Evolutionary conservation across 2,888 invertebrate species (phyloP), one percentile per base, ranked within the genome.

Genomic region (Lymantria monacha): DNA sequence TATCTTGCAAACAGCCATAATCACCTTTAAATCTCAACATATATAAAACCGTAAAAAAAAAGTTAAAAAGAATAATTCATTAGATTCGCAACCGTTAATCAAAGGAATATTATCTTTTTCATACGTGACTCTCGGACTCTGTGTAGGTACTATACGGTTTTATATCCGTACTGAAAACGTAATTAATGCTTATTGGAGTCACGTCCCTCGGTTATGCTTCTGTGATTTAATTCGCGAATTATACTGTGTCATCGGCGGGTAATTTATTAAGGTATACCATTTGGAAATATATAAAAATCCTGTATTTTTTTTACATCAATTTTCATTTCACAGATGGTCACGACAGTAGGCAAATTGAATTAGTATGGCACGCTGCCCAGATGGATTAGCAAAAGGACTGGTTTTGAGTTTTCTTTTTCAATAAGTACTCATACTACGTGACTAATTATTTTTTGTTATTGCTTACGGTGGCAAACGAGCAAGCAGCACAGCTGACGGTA

Each of bases 141-240:
- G 66, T 2, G 22, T 22, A 22, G 22, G 22, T 69, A 65, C 62
- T 61, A 57, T 44, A 45, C 44, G 36, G 36, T 63, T 52, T 41
- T 63, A 67, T 66, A 70, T 63, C 60, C 46, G 60, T 62, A 63
- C 64, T 69, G 66, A 63, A 73, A 72, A 59, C 45, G 67, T 73
- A 76, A 79, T 81, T 80, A 79, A 78, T 72, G 72, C 64, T 68
- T 69, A 75, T 77, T 74, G 70, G 65, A 67, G 69, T 69, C 72
- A 72, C 74, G 74, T 64, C 50, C 63, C 46, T 42, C 42, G 50
- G 57, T 45, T 44, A 37, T 42, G 51, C 48, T 46, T 38, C 52
- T 49, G 47, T 51, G 58, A 58, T 70, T 61, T 57, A 64, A 67
- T 64, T 59, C n/a, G 43, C 37, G 9, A 52, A 51, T 61, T 52